Percentiles rank a stretch among this genome's conserved stretches.
Conservation (phyloP, 1,140 invertebrate genomes). For the Drosophila oshimai region DNA sequence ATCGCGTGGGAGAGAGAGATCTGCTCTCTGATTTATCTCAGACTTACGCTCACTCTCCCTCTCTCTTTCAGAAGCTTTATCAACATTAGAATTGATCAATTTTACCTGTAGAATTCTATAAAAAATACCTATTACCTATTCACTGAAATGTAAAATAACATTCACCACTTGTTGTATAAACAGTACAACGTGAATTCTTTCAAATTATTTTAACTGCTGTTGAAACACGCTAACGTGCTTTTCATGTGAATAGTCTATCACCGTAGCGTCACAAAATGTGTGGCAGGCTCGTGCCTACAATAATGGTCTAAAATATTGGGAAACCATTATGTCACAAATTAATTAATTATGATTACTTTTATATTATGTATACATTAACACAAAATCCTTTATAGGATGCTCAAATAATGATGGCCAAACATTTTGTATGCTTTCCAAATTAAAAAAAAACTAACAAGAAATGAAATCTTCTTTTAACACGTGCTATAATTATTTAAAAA, state of each 20-base stretch:
- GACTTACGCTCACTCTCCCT: neutral
- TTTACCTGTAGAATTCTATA: neutral
- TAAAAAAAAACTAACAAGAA: too few relatives aligned
- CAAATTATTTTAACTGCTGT: neutral
- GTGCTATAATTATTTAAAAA: too few relatives aligned
- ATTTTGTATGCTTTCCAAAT: too few relatives aligned
- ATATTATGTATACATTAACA: too few relatives aligned
- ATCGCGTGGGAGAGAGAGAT: constrained; percentile 4
- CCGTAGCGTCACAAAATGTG: constrained; percentile 14
- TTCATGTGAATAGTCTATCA: constrained; percentile 43
- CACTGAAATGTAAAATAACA: neutral
- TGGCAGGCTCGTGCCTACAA: constrained; percentile 35
- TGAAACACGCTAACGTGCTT: constrained; percentile 54
- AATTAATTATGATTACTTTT: too few relatives aligned
- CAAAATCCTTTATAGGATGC: too few relatives aligned
- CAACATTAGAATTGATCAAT: neutral
- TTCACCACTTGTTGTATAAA: neutral
- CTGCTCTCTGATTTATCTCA: neutral
- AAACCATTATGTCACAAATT: too few relatives aligned
- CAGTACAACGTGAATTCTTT: neutral
- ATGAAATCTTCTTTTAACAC: too few relatives aligned
- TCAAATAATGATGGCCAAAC: too few relatives aligned
- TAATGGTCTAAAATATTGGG: neutral
- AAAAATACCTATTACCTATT: neutral
- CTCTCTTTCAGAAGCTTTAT: neutral